Percentiles rank a stretch among this genome's conserved stretches.
These are phyloP conservation scores for Hipparchia semele DNA, from an alignment of 2,888 invertebrate genomes.

Conservation along the genomic window DNA sequence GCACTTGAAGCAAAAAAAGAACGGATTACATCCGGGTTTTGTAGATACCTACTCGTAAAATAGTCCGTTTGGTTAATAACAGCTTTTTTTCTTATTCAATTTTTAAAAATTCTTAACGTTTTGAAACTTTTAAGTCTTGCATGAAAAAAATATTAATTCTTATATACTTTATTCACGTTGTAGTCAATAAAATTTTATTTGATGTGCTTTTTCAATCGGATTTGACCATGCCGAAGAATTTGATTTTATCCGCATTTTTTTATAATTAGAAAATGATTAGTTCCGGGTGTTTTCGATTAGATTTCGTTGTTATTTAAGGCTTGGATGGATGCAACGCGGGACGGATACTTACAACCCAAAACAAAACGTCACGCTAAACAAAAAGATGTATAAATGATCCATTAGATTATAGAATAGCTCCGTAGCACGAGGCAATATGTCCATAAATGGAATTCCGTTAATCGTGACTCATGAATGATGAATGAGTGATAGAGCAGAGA, in stretches of 20 bases:
- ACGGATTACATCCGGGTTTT: conserved; percentile 30
- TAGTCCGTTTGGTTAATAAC: conserved; percentile 41
- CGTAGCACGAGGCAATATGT: no score
- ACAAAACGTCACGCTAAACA: not conserved
- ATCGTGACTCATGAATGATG: no score
- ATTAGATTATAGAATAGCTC: no score
- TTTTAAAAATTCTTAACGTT: no score
- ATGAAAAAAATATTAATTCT: not conserved
- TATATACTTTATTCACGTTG: not conserved
- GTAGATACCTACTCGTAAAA: conserved; percentile 12
- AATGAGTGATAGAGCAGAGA: no score
- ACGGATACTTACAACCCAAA: not conserved
- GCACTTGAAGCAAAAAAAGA: conserved; percentile 19
- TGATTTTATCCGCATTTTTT: conserved; percentile 66
- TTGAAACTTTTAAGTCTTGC: not conserved
- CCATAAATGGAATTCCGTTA: no score
- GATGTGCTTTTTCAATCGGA: conserved; percentile 18
- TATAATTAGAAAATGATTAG: conserved; percentile 76
- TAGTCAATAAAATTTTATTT: not conserved
- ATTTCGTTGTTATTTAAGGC: conserved; percentile 61
- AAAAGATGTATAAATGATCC: no score
- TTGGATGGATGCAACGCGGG: not conserved
- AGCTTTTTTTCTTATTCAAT: conserved; percentile 14
- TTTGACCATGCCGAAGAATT: conserved; percentile 53
- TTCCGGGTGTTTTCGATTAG: conserved; percentile 79